These are phyloP conservation scores for Agelastica alni DNA, from an alignment of 2,888 invertebrate species.

Conservation along the genomic window DNA sequence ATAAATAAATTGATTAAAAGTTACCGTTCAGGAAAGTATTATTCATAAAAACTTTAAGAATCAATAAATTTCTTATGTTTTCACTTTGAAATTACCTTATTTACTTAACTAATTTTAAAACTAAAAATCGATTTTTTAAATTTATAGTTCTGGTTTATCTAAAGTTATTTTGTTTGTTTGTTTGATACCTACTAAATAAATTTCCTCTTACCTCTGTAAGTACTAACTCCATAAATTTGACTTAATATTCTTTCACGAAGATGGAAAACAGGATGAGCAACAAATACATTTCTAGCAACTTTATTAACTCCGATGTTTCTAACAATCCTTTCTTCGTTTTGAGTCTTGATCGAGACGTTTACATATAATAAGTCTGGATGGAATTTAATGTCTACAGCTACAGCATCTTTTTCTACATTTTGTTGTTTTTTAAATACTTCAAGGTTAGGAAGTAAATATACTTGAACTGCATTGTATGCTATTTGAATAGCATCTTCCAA, in stretches of 20 bases:
- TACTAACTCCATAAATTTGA: constrained; percentile 46
- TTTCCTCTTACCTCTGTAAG: constrained; percentile 62
- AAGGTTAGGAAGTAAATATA: constrained; percentile 55
- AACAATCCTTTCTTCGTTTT: constrained; percentile 50
- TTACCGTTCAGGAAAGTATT: too few relatives aligned
- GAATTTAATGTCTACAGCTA: constrained; percentile 59
- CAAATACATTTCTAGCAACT: constrained; percentile 52
- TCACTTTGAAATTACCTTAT: too few relatives aligned
- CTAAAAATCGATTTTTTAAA: too few relatives aligned
- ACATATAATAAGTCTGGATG: constrained; percentile 57
- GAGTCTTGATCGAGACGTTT: constrained; percentile 59
- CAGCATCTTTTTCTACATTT: constrained; percentile 53
- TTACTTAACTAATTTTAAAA: too few relatives aligned
- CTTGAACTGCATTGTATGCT: constrained; percentile 57
- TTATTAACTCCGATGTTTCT: constrained; percentile 57
- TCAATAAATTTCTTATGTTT: too few relatives aligned
- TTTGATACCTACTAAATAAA: too few relatives aligned
- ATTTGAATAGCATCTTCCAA: constrained; percentile 58
- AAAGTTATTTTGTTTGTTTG: too few relatives aligned
- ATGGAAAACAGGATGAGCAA: constrained; percentile 59
- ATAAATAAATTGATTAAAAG: too few relatives aligned
- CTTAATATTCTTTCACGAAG: constrained; percentile 48
- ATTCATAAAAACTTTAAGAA: too few relatives aligned
- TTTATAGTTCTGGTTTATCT: too few relatives aligned
- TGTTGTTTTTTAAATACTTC: constrained; percentile 53